Evolutionary conservation across 2,113 vertebrate species (phyloP), one percentile per base, ranked within the genome.

Genomic region (Tyto alba): DNA sequence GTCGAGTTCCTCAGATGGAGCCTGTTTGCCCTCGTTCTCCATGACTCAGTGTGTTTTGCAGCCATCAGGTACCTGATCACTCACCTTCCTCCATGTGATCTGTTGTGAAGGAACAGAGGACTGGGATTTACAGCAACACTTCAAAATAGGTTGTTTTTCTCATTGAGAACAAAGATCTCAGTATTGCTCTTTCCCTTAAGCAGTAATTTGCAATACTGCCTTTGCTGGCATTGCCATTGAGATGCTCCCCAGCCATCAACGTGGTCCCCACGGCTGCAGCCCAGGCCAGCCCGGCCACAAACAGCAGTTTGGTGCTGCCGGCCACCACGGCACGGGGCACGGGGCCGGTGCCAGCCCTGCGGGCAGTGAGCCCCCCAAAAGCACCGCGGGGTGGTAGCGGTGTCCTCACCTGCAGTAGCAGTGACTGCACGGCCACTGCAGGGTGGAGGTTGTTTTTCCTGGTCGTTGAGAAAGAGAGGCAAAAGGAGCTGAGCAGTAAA

Each of bases 301-400:
- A 25, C 12, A 68, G 41, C 38, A 16, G 17, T 1, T 13, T 4
- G 1, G 52, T 3, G 3, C 40, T 55, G 27, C 63, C 3, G 4
- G 68, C 25, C 30, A 27, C 29, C 48, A 12, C 1, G 3, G 41
- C 7, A 2, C 18, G 4, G 36, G 55, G 50, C 68, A 48, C 1
- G 0, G n/a, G 52, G 5, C 22, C 4, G 1, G 32, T 11, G 67
- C 85, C 84, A 75, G 45, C 62, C 52, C 66, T 22, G 2, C 13
- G 6, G 45, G 45, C 43, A 19, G 1, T 5, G 29, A 16, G 29
- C 3, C 14, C 22, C 30, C 10, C 2, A 1, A 69, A 45, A 36
- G 34, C 60, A 27, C 25, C 29, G 34, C 0, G 0, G 8, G 9
- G 16, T 30, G 23, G 20, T 16, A 26, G 30, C 2, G 6, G 1